A percentile compares a stretch with the other conserved stretches of the same genome.
Evolutionary conservation across 2,113 vertebrate genomes (phyloP).

Genomic region (Eulemur macaco): DNA sequence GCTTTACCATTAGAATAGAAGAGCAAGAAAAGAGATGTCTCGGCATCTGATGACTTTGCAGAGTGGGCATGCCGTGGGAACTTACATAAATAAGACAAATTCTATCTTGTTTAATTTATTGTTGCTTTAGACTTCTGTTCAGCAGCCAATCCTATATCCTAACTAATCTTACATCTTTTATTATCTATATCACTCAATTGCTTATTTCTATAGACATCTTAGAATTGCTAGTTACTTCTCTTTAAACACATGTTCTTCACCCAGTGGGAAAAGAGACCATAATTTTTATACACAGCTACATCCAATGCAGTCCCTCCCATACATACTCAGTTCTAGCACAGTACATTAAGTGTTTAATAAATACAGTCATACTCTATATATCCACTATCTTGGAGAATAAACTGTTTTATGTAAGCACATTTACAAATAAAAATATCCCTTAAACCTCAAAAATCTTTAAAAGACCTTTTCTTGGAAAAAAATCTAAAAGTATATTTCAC

Average conservation of each 20-base stretch:
- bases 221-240: background rate
- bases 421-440: background rate
- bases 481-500: background rate
- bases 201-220: background rate
- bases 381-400: background rate
- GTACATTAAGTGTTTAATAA: background rate
- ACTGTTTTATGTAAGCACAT: background rate
- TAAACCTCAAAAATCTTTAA: background rate
- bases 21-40: background rate
- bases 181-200: background rate
- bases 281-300: background rate
- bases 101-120: background rate
- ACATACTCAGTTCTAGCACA: background rate
- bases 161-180: background rate
- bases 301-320: background rate
- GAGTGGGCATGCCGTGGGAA: background rate
- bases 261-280: background rate
- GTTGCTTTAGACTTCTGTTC: background rate
- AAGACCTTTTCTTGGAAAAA: background rate
- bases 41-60: background rate
- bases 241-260: background rate
- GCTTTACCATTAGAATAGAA: background rate
- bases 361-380: background rate
- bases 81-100: background rate
- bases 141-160: background rate